Base-by-base conservation (phyloP, 2,797 vertebrate species). In the Falco berigora region DNA sequence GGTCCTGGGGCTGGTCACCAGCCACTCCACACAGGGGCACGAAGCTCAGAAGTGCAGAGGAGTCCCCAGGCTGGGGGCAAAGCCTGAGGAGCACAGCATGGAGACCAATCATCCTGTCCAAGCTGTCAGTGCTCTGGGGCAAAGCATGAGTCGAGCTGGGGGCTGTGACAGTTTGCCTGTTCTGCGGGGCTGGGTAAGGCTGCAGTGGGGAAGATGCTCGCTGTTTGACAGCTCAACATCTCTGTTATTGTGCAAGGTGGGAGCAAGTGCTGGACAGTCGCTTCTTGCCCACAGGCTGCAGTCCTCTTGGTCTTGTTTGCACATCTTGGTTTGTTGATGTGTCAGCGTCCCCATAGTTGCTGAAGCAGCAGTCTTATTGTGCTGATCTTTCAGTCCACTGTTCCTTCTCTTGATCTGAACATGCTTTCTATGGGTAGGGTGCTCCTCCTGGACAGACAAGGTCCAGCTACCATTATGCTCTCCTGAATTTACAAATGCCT, bases 11-110 rank as follows among this genome's bases (percentile, higher is more conserved):
- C 12, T 73, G 64, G 21, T 38, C 2, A 4, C 25, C 11, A 4
- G 14, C 32, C 14, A 12, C 40, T 27, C 34, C 0, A 0, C 4
- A 0, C 0, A 0, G 4, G 16, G 32, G 19, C 40, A 34, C 0
- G 0, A 56, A 77, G 25, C 40, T 85, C 3, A 1, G 23, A 52
- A 64, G 34, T 23, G 23, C 50, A 42, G 47, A 32, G 47, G 12
- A 86, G 17, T 8, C 0, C 30, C 24, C 1, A 1, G 22, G 27
- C 1, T 61, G 24, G 15, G 20, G 8, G 1, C 3, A 3, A 86
- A 90, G 38, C 67, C 62, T 88, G 49, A 86, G 62, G 20, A 78
- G 40, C 18, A 34, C 30, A 44, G 46, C 52, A 9, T 8, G 44
- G n/a, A 75, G 46, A 64, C 11, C 34, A 56, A 12, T 9, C 10